Conservation (phyloP, 2,113 vertebrate genomes). For the Pagrus major region DNA sequence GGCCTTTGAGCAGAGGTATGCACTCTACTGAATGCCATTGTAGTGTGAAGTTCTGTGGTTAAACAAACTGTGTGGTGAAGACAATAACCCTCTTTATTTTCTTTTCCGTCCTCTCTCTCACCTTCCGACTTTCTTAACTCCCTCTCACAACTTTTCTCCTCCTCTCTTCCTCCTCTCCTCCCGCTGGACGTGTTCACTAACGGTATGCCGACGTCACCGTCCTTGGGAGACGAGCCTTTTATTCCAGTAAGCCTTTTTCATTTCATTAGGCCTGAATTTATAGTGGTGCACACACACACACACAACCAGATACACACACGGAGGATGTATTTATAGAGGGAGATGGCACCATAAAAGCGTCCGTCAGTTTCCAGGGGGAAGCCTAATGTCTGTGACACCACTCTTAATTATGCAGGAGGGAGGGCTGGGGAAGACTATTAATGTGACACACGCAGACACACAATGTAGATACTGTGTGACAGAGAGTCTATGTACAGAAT, state of each 20-base stretch:
- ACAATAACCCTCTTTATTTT: background rate
- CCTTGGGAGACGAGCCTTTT: slow-evolving; percentile 78
- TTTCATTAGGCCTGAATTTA: slow-evolving; percentile 83
- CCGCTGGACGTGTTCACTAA: slow-evolving; percentile 58
- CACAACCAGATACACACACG: slow-evolving; percentile 5
- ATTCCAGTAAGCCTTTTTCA: slow-evolving; percentile 82
- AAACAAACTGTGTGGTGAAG: no score
- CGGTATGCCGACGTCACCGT: slow-evolving; percentile 67
- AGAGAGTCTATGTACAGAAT: background rate
- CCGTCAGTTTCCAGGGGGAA: slow-evolving; percentile 63
- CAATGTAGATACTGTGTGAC: background rate
- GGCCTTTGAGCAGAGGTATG: no score
- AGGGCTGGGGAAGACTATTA: slow-evolving; percentile 60
- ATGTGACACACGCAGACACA: slow-evolving; percentile 40
- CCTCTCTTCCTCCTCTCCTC: slow-evolving; percentile 5
- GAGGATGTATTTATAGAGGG: slow-evolving; percentile 56
- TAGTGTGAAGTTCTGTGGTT: no score
- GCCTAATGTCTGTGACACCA: slow-evolving; percentile 58
- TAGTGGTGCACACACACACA: slow-evolving; percentile 42
- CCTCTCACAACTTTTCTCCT: background rate
- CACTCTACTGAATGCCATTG: no score
- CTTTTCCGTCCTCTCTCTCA: background rate
- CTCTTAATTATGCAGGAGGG: slow-evolving; percentile 53
- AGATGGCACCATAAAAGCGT: slow-evolving; percentile 64
- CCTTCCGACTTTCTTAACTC: background rate